Evolutionary conservation across 2,113 vertebrate species (phyloP).

Genomic region (Pseudois nayaur): DNA sequence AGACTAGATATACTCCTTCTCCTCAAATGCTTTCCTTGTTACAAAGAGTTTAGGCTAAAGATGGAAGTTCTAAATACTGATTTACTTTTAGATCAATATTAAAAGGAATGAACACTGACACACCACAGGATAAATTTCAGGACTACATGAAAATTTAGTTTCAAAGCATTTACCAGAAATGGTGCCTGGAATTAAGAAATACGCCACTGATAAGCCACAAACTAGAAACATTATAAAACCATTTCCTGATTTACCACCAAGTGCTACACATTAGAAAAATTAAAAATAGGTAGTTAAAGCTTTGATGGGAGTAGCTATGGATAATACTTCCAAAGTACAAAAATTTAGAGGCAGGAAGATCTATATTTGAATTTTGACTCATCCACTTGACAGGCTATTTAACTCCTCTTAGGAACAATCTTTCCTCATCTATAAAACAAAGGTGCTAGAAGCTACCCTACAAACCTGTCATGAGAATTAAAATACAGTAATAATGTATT

Average conservation of each 20-base stretch:
- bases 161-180: slow-evolving; percentile 11
- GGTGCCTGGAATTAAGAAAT: slow-evolving; percentile 8
- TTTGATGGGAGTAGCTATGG: neutral
- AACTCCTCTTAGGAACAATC: neutral
- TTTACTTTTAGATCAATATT: slow-evolving; percentile 20
- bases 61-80: neutral
- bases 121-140: neutral
- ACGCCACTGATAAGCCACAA: neutral
- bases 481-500: slow-evolving; percentile 10
- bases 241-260: slow-evolving; percentile 29
- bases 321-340: neutral
- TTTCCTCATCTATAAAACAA: neutral
- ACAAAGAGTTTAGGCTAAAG: slow-evolving; percentile 24
- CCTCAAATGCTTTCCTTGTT: neutral
- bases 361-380: neutral
- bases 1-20: neutral
- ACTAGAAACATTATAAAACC: neutral
- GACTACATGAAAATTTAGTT: neutral
- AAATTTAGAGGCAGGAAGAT: neutral
- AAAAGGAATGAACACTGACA: neutral
- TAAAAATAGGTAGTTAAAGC: slow-evolving; percentile 2
- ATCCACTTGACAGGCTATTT: neutral
- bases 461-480: neutral
- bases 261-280: neutral
- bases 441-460: neutral